Conservation (phyloP, 2,113 vertebrate species). For the Barnardius zonarius region DNA sequence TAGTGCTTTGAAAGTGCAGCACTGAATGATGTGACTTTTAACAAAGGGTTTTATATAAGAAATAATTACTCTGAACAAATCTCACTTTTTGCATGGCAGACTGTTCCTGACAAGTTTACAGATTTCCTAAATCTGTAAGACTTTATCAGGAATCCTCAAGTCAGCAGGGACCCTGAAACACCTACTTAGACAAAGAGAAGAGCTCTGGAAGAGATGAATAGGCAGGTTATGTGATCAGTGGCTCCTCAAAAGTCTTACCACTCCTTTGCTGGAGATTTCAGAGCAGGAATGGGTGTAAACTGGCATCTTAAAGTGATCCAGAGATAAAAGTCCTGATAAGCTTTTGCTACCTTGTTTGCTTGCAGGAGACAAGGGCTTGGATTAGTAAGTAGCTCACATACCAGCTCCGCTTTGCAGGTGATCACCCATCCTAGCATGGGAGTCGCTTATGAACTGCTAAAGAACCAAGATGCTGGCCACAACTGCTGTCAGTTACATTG, state of each 20-base stretch:
- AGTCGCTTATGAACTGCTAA: not conserved
- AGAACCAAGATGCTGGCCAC: not conserved
- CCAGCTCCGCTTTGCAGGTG: not conserved
- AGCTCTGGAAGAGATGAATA: not conserved
- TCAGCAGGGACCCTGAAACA: not conserved
- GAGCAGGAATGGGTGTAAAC: not conserved
- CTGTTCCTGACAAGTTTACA: not conserved
- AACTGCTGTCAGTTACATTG: not conserved
- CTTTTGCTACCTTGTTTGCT: not conserved
- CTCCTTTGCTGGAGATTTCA: not conserved
- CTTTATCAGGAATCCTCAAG: not conserved
- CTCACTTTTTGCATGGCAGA: not conserved
- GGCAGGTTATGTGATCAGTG: not conserved
- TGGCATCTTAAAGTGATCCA: not conserved
- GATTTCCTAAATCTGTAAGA: not conserved
- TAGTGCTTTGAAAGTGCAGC: not conserved
- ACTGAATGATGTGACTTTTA: not conserved
- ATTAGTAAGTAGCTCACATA: not conserved
- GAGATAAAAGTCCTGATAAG: not conserved
- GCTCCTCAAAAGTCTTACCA: not conserved
- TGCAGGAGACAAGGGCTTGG: not conserved
- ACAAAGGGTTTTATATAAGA: not conserved
- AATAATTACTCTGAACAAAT: not conserved
- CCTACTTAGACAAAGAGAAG: not conserved
- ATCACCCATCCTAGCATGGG: not conserved